These are phyloP conservation scores for Pinna nobilis DNA, from an alignment of 1,140 invertebrate genomes.

Conservation along the genomic window DNA sequence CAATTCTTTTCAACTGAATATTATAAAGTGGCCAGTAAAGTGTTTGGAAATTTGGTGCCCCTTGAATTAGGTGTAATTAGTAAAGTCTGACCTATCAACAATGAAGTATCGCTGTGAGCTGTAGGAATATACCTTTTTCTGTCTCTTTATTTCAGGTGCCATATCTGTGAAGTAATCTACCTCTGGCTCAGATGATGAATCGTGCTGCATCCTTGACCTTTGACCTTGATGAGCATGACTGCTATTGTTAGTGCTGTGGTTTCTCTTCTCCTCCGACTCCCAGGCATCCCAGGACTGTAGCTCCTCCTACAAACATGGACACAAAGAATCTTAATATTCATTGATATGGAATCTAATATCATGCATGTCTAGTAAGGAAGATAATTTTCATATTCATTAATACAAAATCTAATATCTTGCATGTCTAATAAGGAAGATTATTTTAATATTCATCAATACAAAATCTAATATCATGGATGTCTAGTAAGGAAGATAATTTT, in stretches of 20 bases:
- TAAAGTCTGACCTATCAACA: conserved; percentile 16
- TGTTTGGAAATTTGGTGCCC: conserved; percentile 2
- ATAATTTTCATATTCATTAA: too few species aligned
- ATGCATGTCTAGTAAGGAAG: too few species aligned
- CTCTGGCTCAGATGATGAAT: conserved; percentile 36
- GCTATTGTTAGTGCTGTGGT: conserved; percentile 8
- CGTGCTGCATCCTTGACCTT: conserved; percentile 19
- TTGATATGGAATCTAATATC: conserved; percentile 11
- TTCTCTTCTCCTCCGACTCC: conserved; percentile 34
- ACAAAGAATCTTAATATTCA: background rate
- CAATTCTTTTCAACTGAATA: too few species aligned
- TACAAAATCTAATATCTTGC: too few species aligned
- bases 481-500: too few species aligned
- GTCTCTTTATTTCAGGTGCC: conserved; percentile 47
- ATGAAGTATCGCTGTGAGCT: background rate
- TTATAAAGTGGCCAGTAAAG: background rate
- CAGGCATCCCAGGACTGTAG: conserved; percentile 51
- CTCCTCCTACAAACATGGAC: conserved; percentile 34
- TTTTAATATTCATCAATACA: too few species aligned
- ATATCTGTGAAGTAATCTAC: conserved; percentile 58
- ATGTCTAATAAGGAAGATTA: too few species aligned
- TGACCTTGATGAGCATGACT: background rate
- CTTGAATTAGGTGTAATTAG: background rate
- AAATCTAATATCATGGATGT: too few species aligned
- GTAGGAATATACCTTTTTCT: conserved; percentile 43